Evolutionary conservation across 2,797 vertebrate genomes (phyloP).

Genomic region (Tragopan temminckii): DNA sequence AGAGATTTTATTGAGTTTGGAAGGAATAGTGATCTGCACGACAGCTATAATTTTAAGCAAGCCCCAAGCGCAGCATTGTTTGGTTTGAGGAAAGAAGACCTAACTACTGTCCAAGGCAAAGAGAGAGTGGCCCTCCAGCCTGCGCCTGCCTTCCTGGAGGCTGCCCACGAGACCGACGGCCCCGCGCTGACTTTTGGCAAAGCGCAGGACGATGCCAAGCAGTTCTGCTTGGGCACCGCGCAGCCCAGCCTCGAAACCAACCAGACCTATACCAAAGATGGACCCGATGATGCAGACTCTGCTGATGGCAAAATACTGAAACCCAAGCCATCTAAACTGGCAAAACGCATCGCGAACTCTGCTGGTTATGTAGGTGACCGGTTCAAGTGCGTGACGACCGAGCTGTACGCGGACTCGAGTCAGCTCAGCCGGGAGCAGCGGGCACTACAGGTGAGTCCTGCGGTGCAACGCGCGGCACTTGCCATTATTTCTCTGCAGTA

Average conservation of each 20-base stretch:
- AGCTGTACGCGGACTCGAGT: constrained; percentile 97
- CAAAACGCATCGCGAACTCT: constrained; percentile 97
- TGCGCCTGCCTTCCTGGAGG: constrained; percentile 77
- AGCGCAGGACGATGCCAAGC: constrained; percentile 81
- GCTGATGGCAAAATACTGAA: constrained; percentile 88
- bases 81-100: constrained; percentile 79
- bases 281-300: constrained; percentile 83
- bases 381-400: constrained; percentile 97
- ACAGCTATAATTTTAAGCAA: constrained; percentile 82
- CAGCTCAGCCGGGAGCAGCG: constrained; percentile 98
- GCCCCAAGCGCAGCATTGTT: constrained; percentile 78
- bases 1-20: constrained; percentile 83
- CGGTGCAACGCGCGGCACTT: constrained; percentile 43
- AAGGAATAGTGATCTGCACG: constrained; percentile 80
- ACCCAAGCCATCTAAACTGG: constrained; percentile 92
- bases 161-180: constrained; percentile 67
- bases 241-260: constrained; percentile 71
- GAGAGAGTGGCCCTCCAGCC: constrained; percentile 76
- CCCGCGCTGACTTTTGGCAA: constrained; percentile 79
- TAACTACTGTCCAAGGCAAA: constrained; percentile 77
- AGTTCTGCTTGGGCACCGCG: constrained; percentile 77
- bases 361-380: constrained; percentile 97
- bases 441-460: constrained; percentile 93
- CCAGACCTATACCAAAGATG: constrained; percentile 84
- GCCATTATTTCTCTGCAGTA: constrained; percentile 54